phyloP scores from a whole-genome alignment of 2,888 invertebrate species.

The Eristalis intricaria region DNA sequence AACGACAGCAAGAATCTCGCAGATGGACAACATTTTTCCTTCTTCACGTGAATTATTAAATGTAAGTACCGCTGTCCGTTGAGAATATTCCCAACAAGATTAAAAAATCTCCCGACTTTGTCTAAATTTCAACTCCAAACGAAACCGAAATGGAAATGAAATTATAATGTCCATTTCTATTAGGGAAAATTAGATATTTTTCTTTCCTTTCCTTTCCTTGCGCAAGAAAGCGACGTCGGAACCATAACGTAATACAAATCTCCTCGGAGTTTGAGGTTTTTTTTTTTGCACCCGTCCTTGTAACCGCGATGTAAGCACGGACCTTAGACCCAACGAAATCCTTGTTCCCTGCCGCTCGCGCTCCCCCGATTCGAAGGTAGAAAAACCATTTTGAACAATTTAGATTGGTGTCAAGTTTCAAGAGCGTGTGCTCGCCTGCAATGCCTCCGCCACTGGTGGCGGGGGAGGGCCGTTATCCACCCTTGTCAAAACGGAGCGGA shows the following conservation, averaged over 20 bases:
- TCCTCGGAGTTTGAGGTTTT: constrained; percentile 35
- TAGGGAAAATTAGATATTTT: constrained; percentile 71
- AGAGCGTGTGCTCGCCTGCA: constrained; percentile 67
- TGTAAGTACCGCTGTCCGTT: constrained; percentile 64
- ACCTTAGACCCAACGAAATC: neutral
- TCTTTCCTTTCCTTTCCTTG: neutral
- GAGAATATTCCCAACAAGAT: constrained; percentile 69
- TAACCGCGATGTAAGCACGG: constrained; percentile 43
- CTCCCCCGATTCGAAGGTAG: constrained; percentile 41
- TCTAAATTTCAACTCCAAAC: constrained; percentile 68
- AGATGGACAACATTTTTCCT: constrained; percentile 50
- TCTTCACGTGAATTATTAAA: constrained; percentile 69
- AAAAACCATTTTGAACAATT: constrained; percentile 69
- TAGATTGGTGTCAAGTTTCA: constrained; percentile 71
- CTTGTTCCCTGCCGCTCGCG: neutral
- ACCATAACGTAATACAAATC: constrained; percentile 67
- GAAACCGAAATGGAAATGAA: constrained; percentile 71
- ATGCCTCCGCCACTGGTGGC: constrained; percentile 29
- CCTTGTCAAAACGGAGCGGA: constrained; percentile 56
- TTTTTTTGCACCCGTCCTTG: constrained; percentile 13
- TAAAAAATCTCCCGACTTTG: constrained; percentile 69
- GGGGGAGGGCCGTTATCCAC: constrained; percentile 45
- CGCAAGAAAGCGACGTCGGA: constrained; percentile 28
- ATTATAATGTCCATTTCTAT: constrained; percentile 72
- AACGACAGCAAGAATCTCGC: constrained; percentile 40